Evolutionary conservation across 2,888 invertebrate species (phyloP), one percentile per base, ranked within the genome.

Genomic region (Ennomos fuscantarius): DNA sequence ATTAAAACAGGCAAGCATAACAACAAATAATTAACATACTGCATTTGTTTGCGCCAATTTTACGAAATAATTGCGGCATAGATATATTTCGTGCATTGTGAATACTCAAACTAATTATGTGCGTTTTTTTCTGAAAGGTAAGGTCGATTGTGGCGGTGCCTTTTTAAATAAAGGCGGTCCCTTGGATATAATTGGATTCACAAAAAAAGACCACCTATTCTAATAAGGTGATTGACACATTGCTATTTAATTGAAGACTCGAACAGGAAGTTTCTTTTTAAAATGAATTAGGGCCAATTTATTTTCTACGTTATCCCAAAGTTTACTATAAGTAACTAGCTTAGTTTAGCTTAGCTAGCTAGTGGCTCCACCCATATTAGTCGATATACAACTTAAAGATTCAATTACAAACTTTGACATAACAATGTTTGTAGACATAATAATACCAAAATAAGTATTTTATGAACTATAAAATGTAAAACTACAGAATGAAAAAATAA

Each of bases 191-290:
- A 82, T 76, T 65, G 71, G 72, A 53, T 65, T 61, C 63, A 63
- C 62, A 76, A 84, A 84, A 82, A 84, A 77, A 65, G 63, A 70
- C 76, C 76, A 81, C 76, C 78, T 62, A 79, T 70, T 74, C 81
- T 87, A 87, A 87, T 87, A 84, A 87, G 83, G 75, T 89, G 90
- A 91, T 87, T 91, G 90, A 91, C 90, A 90, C 86, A 72, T 81
- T 79, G 74, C 74, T 79, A 75, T 61, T 49, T 66, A 82, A 81
- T 80, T 77, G 70, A 71, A 74, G 67, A 50, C 41, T 45, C 44
- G 10, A 47, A 57, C 74, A 76, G 78, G 79, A 78, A 76, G 76
- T 63, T 55, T 59, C 43, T 45, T 54, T 42, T 59, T 49, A 31
- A 41, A 33, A 11, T 37, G 11, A 62, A 63, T 61, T 55, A 42